Conservation (phyloP, 2,113 vertebrate genomes). For the Megaleporinus macrocephalus region DNA sequence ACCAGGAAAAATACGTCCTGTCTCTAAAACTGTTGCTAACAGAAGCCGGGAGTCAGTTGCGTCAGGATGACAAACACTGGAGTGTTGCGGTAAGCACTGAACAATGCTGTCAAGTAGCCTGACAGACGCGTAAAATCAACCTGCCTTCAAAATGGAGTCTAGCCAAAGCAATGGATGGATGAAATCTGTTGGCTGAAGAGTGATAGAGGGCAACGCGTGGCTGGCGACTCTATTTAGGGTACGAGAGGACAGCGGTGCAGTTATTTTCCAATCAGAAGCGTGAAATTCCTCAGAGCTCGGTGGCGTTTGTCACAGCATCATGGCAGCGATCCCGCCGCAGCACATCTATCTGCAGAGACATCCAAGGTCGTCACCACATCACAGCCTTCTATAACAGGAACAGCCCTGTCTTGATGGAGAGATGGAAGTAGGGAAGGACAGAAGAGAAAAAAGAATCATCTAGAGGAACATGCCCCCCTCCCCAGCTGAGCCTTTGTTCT, state of each 20-base stretch:
- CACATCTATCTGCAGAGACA: slow-evolving; percentile 21
- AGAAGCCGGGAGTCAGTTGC: background rate
- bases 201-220: slow-evolving; percentile 15
- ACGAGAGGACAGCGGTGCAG: slow-evolving; percentile 7
- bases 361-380: slow-evolving; percentile 42
- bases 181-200: slow-evolving; percentile 23
- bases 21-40: background rate
- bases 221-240: slow-evolving; percentile 47
- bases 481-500: slow-evolving; percentile 76
- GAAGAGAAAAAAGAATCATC: slow-evolving; percentile 63
- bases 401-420: slow-evolving; percentile 44
- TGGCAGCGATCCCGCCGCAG: background rate
- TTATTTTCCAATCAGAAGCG: slow-evolving; percentile 39
- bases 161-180: slow-evolving; percentile 25
- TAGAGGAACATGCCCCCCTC: slow-evolving; percentile 64
- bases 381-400: slow-evolving; percentile 38
- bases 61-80: background rate
- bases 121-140: slow-evolving; percentile 20
- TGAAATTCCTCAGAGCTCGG: slow-evolving; percentile 25
- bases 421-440: slow-evolving; percentile 46
- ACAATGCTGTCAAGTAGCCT: slow-evolving; percentile 17
- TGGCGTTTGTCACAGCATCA: slow-evolving; percentile 28
- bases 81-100: background rate
- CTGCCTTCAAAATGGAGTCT: background rate
- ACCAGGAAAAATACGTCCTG: background rate